Evolutionary conservation across 2,113 vertebrate genomes (phyloP).

Genomic region (Alethe diademata): DNA sequence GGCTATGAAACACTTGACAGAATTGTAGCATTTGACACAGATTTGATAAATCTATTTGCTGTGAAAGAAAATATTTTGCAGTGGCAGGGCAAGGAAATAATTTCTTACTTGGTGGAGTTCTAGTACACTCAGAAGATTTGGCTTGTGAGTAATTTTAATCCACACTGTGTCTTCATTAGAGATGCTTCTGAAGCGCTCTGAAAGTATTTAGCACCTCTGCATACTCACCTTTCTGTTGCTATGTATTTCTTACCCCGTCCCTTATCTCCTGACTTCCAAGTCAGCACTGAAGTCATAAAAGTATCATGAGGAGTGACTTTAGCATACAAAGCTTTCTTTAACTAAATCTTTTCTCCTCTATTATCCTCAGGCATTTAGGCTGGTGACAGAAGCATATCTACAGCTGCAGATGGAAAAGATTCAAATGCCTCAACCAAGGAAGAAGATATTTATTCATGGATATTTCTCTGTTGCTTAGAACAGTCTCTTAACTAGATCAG

Average conservation of each 20-base stretch:
- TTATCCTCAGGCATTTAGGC: not conserved
- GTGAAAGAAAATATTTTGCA: not conserved
- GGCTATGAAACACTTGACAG: not conserved
- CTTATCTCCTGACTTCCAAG: not conserved
- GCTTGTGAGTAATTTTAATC: not conserved
- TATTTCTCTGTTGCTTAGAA: not conserved
- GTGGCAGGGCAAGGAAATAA: not conserved
- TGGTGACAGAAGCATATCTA: not conserved
- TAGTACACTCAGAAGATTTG: not conserved
- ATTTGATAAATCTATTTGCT: not conserved
- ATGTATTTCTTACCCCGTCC: not conserved
- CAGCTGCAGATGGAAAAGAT: conserved; percentile 7
- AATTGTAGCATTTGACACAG: not conserved
- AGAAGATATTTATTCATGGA: not conserved
- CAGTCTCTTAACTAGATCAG: not conserved
- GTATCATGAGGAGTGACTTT: not conserved
- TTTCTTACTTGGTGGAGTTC: not conserved
- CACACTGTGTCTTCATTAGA: not conserved
- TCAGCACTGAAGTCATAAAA: not conserved
- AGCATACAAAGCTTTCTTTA: not conserved
- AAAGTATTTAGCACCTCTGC: not conserved
- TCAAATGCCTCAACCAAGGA: not conserved
- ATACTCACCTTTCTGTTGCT: not conserved
- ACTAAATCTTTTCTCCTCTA: not conserved
- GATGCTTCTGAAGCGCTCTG: not conserved